phyloP scores from a whole-genome alignment of 2,888 invertebrate genomes.

The Limnephilus auricula region DNA sequence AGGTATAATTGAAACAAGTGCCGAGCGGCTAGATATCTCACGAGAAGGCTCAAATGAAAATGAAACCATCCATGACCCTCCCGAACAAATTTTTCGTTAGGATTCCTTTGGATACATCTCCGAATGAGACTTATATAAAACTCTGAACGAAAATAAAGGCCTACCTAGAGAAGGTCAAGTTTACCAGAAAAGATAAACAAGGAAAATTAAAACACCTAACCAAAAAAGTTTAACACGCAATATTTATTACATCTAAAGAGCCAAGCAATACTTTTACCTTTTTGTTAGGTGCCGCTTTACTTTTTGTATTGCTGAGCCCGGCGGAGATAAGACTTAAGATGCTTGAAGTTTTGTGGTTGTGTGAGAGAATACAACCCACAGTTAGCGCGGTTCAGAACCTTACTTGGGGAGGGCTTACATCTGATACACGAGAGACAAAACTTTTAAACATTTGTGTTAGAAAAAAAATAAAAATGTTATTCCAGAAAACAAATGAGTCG shows the following conservation, averaged over 20 bases:
- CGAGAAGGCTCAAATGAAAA: constrained; percentile 43
- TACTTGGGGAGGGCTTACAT: constrained; percentile 2
- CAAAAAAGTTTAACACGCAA: not conserved
- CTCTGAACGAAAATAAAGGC: constrained; percentile 41
- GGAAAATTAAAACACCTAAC: not conserved
- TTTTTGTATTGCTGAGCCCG: not conserved
- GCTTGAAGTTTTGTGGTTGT: constrained; percentile 14
- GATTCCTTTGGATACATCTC: constrained; percentile 57
- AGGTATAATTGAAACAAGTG: constrained; percentile 11
- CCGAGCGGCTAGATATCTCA: constrained; percentile 27
- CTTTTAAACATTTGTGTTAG: not conserved
- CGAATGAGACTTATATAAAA: constrained; percentile 58
- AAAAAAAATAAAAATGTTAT: not conserved
- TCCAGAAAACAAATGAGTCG: too few relatives aligned
- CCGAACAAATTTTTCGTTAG: constrained; percentile 62
- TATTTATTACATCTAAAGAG: not conserved
- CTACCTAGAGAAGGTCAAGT: constrained; percentile 42
- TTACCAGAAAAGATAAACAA: not conserved
- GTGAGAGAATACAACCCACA: constrained; percentile 25
- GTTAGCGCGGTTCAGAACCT: constrained; percentile 23
- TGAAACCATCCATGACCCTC: constrained; percentile 56
- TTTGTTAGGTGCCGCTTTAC: not conserved
- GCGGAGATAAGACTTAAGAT: constrained; percentile 22
- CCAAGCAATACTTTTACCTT: not conserved
- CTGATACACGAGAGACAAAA: not conserved